Evolutionary conservation across 2,113 vertebrate genomes (phyloP).

Genomic region (Plecturocebus donacophilus): DNA sequence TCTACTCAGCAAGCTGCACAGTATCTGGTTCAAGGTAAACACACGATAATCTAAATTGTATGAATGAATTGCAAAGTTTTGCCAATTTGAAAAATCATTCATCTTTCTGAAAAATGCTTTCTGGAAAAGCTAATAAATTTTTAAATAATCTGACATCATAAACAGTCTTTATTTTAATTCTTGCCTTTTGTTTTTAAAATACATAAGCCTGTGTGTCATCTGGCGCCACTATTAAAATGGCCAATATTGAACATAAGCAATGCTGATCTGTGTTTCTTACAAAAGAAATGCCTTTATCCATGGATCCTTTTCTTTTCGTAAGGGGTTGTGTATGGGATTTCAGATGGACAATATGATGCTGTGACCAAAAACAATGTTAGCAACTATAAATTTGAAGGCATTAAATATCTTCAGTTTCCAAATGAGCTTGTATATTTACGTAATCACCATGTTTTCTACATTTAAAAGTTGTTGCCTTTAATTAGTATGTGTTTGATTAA

Average conservation of each 20-base stretch:
- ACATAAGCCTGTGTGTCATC: background rate
- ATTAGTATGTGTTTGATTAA: background rate
- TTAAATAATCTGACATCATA: background rate
- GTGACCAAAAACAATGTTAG: background rate
- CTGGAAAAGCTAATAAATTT: background rate
- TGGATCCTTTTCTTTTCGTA: background rate
- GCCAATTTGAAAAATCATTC: background rate
- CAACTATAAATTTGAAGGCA: constrained; percentile 37
- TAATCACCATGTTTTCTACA: background rate
- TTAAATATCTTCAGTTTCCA: constrained; percentile 27
- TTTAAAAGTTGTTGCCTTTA: constrained; percentile 1
- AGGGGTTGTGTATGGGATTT: background rate
- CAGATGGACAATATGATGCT: background rate
- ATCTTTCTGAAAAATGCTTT: background rate
- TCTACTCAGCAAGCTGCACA: background rate
- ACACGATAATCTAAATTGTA: background rate
- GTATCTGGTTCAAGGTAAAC: background rate
- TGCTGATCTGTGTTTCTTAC: background rate
- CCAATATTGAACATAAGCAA: background rate
- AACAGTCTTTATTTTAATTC: background rate
- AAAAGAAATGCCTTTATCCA: background rate
- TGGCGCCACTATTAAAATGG: background rate
- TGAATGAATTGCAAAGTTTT: background rate
- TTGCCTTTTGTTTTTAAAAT: background rate
- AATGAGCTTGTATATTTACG: background rate